These are phyloP conservation scores for Pogona vitticeps DNA, from an alignment of 2,113 vertebrate species.

Conservation along the genomic window DNA sequence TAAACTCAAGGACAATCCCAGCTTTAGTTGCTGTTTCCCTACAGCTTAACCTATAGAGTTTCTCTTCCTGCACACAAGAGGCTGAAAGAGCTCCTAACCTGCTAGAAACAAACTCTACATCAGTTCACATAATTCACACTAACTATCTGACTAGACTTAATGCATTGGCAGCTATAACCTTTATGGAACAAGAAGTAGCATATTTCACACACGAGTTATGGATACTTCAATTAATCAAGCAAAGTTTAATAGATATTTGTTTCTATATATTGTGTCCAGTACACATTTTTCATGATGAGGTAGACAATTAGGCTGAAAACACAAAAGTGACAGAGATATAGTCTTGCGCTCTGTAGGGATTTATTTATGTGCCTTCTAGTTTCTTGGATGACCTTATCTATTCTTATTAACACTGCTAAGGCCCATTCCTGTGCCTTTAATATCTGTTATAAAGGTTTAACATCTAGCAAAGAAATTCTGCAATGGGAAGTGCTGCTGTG, in stretches of 20 bases:
- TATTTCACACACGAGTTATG: slow-evolving; percentile 6
- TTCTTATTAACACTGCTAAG: neutral
- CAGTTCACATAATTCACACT: neutral
- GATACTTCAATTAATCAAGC: slow-evolving; percentile 39
- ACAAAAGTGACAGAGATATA: neutral
- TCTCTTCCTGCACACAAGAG: neutral
- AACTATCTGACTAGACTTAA: neutral
- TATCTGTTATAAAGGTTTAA: neutral
- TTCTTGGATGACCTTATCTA: neutral
- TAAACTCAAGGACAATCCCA: neutral
- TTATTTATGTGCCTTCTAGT: slow-evolving; percentile 16
- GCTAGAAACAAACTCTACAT: neutral
- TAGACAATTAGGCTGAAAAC: slow-evolving; percentile 47
- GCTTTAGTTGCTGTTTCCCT: neutral
- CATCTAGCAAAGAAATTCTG: neutral
- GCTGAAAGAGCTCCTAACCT: neutral
- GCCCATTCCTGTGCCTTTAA: too few species aligned
- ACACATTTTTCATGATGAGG: slow-evolving; percentile 41
- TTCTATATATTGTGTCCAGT: slow-evolving; percentile 58
- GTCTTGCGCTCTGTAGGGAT: neutral
- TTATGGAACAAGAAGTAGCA: slow-evolving; percentile 14
- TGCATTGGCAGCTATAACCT: slow-evolving; percentile 12
- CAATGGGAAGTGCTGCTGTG: neutral
- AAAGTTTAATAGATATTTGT: slow-evolving; percentile 49
- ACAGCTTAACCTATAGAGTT: neutral